These are phyloP conservation scores for Drosophila kepulauana DNA, from an alignment of 1,140 invertebrate genomes.

Conservation along the genomic window DNA sequence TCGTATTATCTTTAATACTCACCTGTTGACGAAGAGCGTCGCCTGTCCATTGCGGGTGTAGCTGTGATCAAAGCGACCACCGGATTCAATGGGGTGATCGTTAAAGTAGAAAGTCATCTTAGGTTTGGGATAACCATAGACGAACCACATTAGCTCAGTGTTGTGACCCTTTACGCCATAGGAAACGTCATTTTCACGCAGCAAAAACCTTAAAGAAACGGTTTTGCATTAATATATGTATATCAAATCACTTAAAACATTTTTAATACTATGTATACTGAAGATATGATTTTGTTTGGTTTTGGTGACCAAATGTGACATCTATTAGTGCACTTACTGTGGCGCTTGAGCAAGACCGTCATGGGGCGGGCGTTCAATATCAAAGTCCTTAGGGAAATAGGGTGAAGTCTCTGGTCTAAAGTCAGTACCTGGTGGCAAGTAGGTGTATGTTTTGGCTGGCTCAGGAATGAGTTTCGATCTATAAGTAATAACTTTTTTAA, in stretches of 20 bases:
- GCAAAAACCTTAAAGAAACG: conserved; percentile 88
- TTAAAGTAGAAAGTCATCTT: conserved; percentile 95
- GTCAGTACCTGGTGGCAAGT: conserved; percentile 92
- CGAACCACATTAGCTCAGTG: conserved; percentile 94
- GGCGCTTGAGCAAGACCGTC: conserved; percentile 93
- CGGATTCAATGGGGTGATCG: conserved; percentile 92
- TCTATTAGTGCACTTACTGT: conserved; percentile 67
- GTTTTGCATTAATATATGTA: background rate
- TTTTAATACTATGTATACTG: background rate
- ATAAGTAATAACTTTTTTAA: background rate
- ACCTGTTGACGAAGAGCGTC: conserved; percentile 94
- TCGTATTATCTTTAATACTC: conserved; percentile 4
- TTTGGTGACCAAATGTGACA: too few relatives aligned
- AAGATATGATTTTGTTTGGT: too few relatives aligned
- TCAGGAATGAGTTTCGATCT: conserved; percentile 92
- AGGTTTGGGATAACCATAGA: conserved; percentile 96
- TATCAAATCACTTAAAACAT: background rate
- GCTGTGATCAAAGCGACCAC: conserved; percentile 92
- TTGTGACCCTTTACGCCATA: conserved; percentile 96
- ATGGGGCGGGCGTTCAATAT: conserved; percentile 93
- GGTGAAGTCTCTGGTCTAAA: conserved; percentile 95
- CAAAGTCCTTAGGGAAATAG: conserved; percentile 95
- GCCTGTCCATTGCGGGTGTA: conserved; percentile 96
- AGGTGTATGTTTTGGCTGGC: conserved; percentile 91
- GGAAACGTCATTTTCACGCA: conserved; percentile 93